phyloP scores from a whole-genome alignment of 2,797 vertebrate genomes.

The Agapornis canus region DNA sequence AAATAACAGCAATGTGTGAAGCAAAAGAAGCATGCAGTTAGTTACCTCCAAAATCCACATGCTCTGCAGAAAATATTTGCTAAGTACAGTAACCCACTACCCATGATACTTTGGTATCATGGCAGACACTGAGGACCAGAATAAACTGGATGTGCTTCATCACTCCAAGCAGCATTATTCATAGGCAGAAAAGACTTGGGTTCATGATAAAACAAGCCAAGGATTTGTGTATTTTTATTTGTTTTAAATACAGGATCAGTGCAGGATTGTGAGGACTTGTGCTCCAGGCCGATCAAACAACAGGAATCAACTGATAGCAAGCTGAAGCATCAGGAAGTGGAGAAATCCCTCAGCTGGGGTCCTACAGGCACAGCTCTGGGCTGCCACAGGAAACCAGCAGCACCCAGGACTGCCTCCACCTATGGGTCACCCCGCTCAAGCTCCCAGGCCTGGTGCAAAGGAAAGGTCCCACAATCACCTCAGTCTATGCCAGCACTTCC shows the following conservation, averaged over 20 bases:
- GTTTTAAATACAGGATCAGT: neutral
- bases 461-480: neutral
- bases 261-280: neutral
- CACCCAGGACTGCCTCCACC: neutral
- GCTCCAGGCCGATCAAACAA: neutral
- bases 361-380: neutral
- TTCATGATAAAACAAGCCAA: neutral
- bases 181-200: neutral
- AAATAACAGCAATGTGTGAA: neutral
- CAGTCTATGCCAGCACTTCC: neutral
- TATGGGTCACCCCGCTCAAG: neutral
- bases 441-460: neutral
- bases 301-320: neutral
- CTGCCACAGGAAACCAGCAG: neutral
- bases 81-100: neutral
- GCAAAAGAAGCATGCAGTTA: no score
- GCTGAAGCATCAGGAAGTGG: neutral
- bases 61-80: neutral
- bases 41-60: neutral
- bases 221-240: neutral
- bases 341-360: neutral
- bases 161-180: neutral
- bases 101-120: no score
- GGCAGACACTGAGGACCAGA: neutral
- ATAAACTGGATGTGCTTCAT: neutral